phyloP scores from a whole-genome alignment of 2,888 invertebrate species.

The Bellardia pandia region DNA sequence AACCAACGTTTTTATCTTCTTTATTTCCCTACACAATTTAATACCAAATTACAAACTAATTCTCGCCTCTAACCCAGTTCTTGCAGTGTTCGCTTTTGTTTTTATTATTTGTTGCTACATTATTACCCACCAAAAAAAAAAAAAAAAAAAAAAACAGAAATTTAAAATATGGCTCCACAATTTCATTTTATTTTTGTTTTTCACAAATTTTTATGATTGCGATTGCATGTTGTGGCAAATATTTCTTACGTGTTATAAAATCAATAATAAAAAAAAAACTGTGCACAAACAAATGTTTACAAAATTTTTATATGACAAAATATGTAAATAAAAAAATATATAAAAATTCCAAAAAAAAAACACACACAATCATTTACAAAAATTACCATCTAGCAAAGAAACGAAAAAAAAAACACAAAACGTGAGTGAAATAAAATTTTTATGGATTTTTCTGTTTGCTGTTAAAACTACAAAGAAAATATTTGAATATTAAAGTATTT shows the following conservation, averaged over 20 bases:
- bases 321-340: conserved; percentile 17
- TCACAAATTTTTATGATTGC: conserved; percentile 47
- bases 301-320: conserved; percentile 45
- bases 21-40: background rate
- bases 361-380: conserved; percentile 47
- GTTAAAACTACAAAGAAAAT: conserved; percentile 12
- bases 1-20: background rate
- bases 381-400: conserved; percentile 41
- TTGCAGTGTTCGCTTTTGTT: background rate
- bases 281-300: conserved; percentile 22
- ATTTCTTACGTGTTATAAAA: conserved; percentile 72
- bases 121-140: conserved; percentile 15
- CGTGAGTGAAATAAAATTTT: conserved; percentile 47
- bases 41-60: background rate
- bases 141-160: background rate
- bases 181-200: conserved; percentile 20
- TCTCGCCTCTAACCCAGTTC: conserved; percentile 20
- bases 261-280: conserved; percentile 62
- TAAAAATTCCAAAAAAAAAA: conserved; percentile 32
- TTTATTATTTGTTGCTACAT: conserved; percentile 30
- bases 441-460: background rate
- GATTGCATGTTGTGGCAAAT: conserved; percentile 65
- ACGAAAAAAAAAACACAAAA: conserved; percentile 26
- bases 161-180: conserved; percentile 31
- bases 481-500: background rate